Conservation (phyloP, 2,888 invertebrate genomes). For the Mesochorus sp. region DNA sequence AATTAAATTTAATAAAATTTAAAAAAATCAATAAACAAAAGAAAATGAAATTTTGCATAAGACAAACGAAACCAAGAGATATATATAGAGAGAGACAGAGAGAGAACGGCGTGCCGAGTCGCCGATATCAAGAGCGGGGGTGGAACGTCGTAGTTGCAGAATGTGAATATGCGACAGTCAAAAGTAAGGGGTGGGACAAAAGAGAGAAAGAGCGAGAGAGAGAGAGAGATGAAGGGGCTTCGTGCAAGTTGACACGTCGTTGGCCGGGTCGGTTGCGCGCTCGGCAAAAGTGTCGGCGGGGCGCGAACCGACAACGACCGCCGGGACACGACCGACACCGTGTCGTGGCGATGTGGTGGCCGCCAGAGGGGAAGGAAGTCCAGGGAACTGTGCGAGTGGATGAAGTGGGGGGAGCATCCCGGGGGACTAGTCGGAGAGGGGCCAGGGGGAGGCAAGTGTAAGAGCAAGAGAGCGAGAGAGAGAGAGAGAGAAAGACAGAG, state of each 20-base stretch:
- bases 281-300: slow-evolving; percentile 76
- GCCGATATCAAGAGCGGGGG: slow-evolving; percentile 25
- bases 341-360: slow-evolving; percentile 68
- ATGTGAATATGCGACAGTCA: slow-evolving; percentile 14
- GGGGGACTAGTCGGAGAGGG: slow-evolving; percentile 65
- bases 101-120: slow-evolving; percentile 51
- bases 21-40: too few relatives aligned
- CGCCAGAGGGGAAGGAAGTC: slow-evolving; percentile 66
- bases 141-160: slow-evolving; percentile 33
- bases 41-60: too few relatives aligned
- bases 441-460: slow-evolving; percentile 32
- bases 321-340: slow-evolving; percentile 73
- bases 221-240: slow-evolving; percentile 63
- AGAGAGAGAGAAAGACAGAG: not conserved
- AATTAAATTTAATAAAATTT: too few relatives aligned
- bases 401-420: slow-evolving; percentile 60
- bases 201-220: slow-evolving; percentile 11
- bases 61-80: too few relatives aligned
- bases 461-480: slow-evolving; percentile 14
- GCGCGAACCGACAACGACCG: slow-evolving; percentile 78
- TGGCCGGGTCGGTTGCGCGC: slow-evolving; percentile 75
- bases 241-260: slow-evolving; percentile 77
- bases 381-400: slow-evolving; percentile 44
- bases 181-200: not conserved
- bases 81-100: slow-evolving; percentile 20